Evolutionary conservation across 2,113 vertebrate species (phyloP).

Genomic region (Trematocara unimaculatum): DNA sequence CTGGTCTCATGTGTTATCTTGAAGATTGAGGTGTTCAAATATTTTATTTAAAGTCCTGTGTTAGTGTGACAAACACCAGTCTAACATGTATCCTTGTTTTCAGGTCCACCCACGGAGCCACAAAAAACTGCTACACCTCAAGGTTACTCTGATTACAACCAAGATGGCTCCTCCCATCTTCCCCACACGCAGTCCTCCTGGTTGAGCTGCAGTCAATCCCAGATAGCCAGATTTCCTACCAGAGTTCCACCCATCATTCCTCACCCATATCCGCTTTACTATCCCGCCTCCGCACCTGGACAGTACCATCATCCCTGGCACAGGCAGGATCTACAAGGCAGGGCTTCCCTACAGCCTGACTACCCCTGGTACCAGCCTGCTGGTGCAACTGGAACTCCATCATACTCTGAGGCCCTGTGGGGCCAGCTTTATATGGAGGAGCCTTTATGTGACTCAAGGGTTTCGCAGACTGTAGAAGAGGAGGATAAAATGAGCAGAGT

Average conservation of each 20-base stretch:
- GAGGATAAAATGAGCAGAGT: background rate
- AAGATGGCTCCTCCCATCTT: background rate
- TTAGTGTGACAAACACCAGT: accelerated
- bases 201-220: slow-evolving; percentile 8
- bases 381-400: background rate
- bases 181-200: slow-evolving; percentile 7
- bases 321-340: background rate
- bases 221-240: background rate
- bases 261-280: background rate
- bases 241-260: background rate
- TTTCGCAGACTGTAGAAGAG: background rate
- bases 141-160: background rate
- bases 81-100: background rate
- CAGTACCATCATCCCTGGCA: background rate
- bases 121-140: background rate
- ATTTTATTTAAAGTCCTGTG: background rate
- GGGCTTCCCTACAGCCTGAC: background rate
- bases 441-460: background rate
- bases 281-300: background rate
- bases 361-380: background rate
- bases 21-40: background rate
- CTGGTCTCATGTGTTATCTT: background rate
- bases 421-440: background rate
- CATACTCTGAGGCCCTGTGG: background rate
- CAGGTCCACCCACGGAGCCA: background rate